Evolutionary conservation across 2,888 invertebrate genomes (phyloP).

Genomic region (Pollenia labialis): DNA sequence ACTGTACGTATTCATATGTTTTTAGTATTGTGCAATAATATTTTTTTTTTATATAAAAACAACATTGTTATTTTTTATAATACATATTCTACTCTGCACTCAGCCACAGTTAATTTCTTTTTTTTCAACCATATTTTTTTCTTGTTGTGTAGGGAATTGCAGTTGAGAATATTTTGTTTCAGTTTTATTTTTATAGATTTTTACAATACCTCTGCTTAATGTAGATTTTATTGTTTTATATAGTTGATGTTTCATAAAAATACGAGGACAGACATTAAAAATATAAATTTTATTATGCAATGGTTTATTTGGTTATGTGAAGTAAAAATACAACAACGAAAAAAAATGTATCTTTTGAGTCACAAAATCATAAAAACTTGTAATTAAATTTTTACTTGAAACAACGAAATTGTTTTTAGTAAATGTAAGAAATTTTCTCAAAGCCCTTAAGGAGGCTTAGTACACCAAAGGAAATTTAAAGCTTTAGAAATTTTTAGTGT

Average conservation of each 20-base stretch:
- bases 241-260: slow-evolving; percentile 39
- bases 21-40: neutral
- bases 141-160: slow-evolving; percentile 39
- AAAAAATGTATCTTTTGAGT: neutral
- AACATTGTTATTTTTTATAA: slow-evolving; percentile 32
- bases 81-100: slow-evolving; percentile 18
- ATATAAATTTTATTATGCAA: slow-evolving; percentile 21
- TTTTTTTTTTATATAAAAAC: slow-evolving; percentile 15
- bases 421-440: neutral
- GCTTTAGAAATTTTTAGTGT: too few relatives aligned
- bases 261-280: neutral
- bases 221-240: slow-evolving; percentile 66
- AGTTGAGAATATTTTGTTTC: slow-evolving; percentile 39
- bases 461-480: neutral
- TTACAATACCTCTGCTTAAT: slow-evolving; percentile 60
- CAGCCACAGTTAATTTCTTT: neutral
- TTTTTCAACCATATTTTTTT: neutral
- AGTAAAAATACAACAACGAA: neutral
- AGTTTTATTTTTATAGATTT: slow-evolving; percentile 48
- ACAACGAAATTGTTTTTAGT: slow-evolving; percentile 1
- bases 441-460: neutral
- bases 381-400: slow-evolving; percentile 9
- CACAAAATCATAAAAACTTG: slow-evolving; percentile 4
- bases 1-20: slow-evolving; percentile 2
- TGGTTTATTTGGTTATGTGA: slow-evolving; percentile 9